Percentiles rank a stretch among this genome's conserved stretches.
Evolutionary conservation across 2,113 vertebrate species (phyloP).

Genomic region (Brachypteracias leptosomus): DNA sequence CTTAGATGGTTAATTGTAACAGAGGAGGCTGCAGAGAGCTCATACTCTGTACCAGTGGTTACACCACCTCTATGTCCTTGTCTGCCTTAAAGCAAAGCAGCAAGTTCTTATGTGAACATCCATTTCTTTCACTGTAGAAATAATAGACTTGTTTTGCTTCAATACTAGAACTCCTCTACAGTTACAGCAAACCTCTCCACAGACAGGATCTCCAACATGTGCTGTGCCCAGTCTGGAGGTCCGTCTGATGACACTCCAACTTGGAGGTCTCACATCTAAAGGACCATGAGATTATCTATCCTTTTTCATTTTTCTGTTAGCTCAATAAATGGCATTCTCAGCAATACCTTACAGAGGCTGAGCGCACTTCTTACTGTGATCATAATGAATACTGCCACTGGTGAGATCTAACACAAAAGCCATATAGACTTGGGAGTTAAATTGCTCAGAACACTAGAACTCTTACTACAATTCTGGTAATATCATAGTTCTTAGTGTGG

Average conservation of each 20-base stretch:
- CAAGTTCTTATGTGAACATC: background rate
- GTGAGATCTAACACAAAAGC: background rate
- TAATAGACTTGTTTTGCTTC: background rate
- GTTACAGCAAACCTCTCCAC: fast-evolving
- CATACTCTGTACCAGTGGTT: background rate
- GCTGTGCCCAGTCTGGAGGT: background rate
- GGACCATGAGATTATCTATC: background rate
- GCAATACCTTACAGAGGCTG: background rate
- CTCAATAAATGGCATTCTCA: background rate
- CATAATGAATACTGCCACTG: background rate
- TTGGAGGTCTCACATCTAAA: background rate
- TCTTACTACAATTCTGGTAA: background rate
- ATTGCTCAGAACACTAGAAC: background rate
- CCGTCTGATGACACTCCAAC: background rate
- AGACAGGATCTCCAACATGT: background rate
- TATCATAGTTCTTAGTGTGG: background rate
- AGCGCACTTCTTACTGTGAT: background rate
- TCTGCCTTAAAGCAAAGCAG: background rate
- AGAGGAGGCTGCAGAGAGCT: background rate
- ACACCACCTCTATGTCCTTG: background rate
- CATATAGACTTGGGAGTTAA: background rate
- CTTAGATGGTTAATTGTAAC: background rate
- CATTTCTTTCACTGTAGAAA: background rate
- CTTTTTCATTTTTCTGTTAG: background rate
- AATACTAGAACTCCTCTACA: background rate